These are phyloP conservation scores for Penaeus vannamei DNA, from an alignment of 1,140 invertebrate genomes.

Conservation along the genomic window DNA sequence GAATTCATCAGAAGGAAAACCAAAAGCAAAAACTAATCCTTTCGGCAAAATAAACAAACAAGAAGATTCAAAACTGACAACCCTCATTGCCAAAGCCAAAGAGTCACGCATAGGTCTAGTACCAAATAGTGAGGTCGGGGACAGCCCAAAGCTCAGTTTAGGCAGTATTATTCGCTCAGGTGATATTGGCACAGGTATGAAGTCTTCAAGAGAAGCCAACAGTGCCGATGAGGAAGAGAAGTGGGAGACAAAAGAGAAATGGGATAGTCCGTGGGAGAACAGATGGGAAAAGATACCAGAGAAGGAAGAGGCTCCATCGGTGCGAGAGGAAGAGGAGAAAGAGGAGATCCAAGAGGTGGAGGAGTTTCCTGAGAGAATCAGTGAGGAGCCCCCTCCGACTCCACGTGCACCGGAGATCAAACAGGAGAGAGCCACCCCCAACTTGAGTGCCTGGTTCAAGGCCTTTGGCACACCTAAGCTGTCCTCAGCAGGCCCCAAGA, in stretches of 20 bases:
- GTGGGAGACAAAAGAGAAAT: conserved; percentile 64
- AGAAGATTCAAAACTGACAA: conserved; percentile 65
- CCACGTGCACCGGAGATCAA: conserved; percentile 71
- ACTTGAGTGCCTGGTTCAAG: conserved; percentile 91
- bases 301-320: conserved; percentile 59
- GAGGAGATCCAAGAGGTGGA: conserved; percentile 68
- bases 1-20: conserved; percentile 63
- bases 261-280: conserved; percentile 67
- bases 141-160: conserved; percentile 66
- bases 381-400: conserved; percentile 55
- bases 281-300: conserved; percentile 64
- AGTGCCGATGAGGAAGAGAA: conserved; percentile 66
- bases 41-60: conserved; percentile 67
- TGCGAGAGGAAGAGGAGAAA: conserved; percentile 72
- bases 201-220: conserved; percentile 62
- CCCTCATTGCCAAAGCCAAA: conserved; percentile 67
- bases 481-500: conserved; percentile 68
- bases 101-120: conserved; percentile 66
- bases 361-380: conserved; percentile 57
- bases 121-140: conserved; percentile 66
- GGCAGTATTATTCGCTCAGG: conserved; percentile 67
- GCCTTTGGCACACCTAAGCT: conserved; percentile 86
- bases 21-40: conserved; percentile 64
- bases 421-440: conserved; percentile 82
- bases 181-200: conserved; percentile 66